Evolutionary conservation across 2,888 invertebrate genomes (phyloP).

Genomic region (Nomada flava): DNA sequence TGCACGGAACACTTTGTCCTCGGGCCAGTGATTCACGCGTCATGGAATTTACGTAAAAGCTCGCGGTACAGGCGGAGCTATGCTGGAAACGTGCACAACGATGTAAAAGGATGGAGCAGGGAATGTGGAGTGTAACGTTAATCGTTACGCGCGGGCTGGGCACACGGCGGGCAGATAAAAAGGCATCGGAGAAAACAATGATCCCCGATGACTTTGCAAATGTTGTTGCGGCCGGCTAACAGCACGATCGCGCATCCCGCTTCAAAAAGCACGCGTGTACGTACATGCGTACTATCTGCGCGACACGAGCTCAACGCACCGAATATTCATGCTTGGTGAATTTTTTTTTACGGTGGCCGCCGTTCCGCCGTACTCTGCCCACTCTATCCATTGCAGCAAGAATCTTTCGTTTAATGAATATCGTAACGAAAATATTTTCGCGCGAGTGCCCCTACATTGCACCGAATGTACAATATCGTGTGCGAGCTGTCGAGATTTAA

Average conservation of each 20-base stretch:
- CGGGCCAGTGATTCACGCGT: constrained; percentile 24
- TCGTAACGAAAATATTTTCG: not conserved
- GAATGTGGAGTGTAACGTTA: constrained; percentile 25
- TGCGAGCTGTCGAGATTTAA: not conserved
- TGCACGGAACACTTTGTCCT: constrained; percentile 38
- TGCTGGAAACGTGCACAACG: constrained; percentile 13
- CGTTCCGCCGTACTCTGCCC: not conserved
- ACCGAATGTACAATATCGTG: not conserved
- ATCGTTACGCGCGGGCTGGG: not conserved
- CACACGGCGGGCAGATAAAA: constrained; percentile 24
- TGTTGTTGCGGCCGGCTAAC: constrained; percentile 57
- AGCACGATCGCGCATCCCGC: constrained; percentile 7
- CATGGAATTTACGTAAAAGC: constrained; percentile 35
- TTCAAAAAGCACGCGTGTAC: constrained; percentile 8
- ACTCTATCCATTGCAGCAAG: not conserved
- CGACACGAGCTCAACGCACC: constrained; percentile 32
- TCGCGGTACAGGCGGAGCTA: not conserved
- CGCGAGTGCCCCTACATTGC: not conserved
- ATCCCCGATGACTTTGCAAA: constrained; percentile 46
- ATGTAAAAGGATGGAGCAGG: not conserved
- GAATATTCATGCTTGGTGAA: constrained; percentile 12
- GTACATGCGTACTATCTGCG: constrained; percentile 11
- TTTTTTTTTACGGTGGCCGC: not conserved
- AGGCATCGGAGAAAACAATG: constrained; percentile 48
- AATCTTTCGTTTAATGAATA: constrained; percentile 5